phyloP scores from a whole-genome alignment of 2,888 invertebrate genomes.

The Drosophila anceps region DNA sequence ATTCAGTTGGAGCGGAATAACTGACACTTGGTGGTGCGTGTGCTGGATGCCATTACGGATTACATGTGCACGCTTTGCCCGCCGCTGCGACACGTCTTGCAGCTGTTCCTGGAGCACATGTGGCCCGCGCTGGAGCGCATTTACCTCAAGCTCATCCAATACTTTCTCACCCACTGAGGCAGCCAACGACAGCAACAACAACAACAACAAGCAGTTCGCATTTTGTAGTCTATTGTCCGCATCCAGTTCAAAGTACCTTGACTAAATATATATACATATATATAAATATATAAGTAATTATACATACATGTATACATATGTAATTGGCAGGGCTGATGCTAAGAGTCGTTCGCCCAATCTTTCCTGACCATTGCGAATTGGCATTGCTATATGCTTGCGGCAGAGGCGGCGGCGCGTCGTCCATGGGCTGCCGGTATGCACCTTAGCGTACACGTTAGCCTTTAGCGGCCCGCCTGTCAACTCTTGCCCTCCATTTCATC shows the following conservation, averaged over 20 bases:
- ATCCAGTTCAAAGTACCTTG: constrained; percentile 11
- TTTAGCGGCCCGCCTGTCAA: too few species aligned
- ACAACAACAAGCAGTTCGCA: not conserved
- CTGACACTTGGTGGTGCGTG: constrained; percentile 79
- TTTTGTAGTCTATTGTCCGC: not conserved
- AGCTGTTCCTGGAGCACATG: constrained; percentile 73
- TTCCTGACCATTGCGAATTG: not conserved
- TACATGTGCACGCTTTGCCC: constrained; percentile 80
- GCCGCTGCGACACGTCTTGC: constrained; percentile 72
- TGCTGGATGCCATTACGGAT: constrained; percentile 76
- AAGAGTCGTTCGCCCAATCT: constrained; percentile 1
- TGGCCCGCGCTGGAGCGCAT: constrained; percentile 81
- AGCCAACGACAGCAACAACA: not conserved
- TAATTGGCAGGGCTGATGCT: not conserved
- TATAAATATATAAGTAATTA: not conserved
- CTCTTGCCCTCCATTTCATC: too few species aligned
- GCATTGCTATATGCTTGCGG: constrained; percentile 22
- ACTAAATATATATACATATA: not conserved
- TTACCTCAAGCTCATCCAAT: constrained; percentile 76
- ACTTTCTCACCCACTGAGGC: constrained; percentile 73
- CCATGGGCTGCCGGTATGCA: not conserved
- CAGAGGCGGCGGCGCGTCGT: too few species aligned
- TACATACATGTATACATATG: too few species aligned
- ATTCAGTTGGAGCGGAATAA: constrained; percentile 62
- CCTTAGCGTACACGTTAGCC: too few species aligned